Percentiles rank a stretch among this genome's conserved stretches.
Evolutionary conservation across 2,888 invertebrate species (phyloP).

Genomic region (Cheilosia vulpina): DNA sequence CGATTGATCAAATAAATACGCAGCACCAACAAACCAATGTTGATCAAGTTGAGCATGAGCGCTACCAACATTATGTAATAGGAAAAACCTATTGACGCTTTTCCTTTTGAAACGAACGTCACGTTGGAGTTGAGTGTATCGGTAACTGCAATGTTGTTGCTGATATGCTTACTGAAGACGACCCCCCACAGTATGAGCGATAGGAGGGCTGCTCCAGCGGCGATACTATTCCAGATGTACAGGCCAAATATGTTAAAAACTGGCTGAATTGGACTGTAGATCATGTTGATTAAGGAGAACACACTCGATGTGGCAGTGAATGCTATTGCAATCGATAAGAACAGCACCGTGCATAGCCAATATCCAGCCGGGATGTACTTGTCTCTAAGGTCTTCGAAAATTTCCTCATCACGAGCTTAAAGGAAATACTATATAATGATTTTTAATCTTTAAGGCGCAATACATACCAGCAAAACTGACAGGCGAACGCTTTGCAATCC

Average conservation of each 20-base stretch:
- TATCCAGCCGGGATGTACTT: conserved; percentile 81
- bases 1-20: conserved; percentile 80
- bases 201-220: conserved; percentile 80
- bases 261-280: conserved; percentile 86
- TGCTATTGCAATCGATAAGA: conserved; percentile 84
- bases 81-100: conserved; percentile 83
- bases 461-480: neutral
- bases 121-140: conserved; percentile 80
- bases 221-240: conserved; percentile 86
- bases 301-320: conserved; percentile 84
- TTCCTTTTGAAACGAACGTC: conserved; percentile 78
- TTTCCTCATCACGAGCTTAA: conserved; percentile 22
- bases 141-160: conserved; percentile 81
- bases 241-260: conserved; percentile 84
- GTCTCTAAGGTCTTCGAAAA: neutral
- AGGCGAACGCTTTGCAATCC: neutral
- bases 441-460: neutral
- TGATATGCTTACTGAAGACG: conserved; percentile 80
- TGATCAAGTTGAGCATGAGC: conserved; percentile 71
- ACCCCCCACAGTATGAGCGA: conserved; percentile 83
- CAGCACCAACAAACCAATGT: conserved; percentile 80
- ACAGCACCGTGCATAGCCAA: conserved; percentile 85
- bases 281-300: conserved; percentile 86
- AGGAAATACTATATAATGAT: neutral
- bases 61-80: conserved; percentile 82